Evolutionary conservation across 2,113 vertebrate genomes (phyloP), one percentile per base, ranked within the genome.

Genomic region (Butastur rufipennis): DNA sequence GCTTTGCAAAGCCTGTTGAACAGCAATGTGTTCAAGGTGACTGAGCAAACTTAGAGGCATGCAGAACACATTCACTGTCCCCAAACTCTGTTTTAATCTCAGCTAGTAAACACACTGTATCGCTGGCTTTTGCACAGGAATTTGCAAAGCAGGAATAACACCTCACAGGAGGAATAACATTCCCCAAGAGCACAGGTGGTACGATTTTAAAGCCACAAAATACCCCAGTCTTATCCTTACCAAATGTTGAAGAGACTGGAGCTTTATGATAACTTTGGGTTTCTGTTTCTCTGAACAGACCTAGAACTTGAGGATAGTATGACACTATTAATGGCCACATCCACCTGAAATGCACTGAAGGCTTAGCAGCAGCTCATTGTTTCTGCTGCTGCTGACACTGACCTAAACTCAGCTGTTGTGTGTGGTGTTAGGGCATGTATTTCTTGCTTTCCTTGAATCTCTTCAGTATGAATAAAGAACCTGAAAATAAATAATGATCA

Each of bases 371-470:
- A 72, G 16, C 36, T 45, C 45, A 6, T 22, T 29, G 13, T 2
- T 48, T 62, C 50, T 63, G 27, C 48, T 34, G 83, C 72, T 79
- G 45, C 48, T 85, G 29, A 38, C 34, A 50, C 52, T 83, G 67
- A 67, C 65, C 73, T 67, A 38, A 47, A 66, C 15, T 73, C 52
- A 19, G 31, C 52, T 66, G 45, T 20, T 47, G 31, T 1, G 3
- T 31, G 3, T 27, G 10, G 21, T 6, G 0, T 68, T 68, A 55
- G 10, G 26, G 14, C 5, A 0, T 15, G 3, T 42, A 31, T 62
- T 48, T 55, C 27, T 36, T 58, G 25, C 29, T 68, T 62, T 47
- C 36, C 14, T 56, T 68, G 19, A 58, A 38, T 45, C 34, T 43
- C 27, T 40, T 67, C 53, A 15, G 23, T 29, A 23, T 34, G 16